These are phyloP conservation scores for Pelusios castaneus DNA, from an alignment of 2,113 vertebrate genomes.

Conservation along the genomic window DNA sequence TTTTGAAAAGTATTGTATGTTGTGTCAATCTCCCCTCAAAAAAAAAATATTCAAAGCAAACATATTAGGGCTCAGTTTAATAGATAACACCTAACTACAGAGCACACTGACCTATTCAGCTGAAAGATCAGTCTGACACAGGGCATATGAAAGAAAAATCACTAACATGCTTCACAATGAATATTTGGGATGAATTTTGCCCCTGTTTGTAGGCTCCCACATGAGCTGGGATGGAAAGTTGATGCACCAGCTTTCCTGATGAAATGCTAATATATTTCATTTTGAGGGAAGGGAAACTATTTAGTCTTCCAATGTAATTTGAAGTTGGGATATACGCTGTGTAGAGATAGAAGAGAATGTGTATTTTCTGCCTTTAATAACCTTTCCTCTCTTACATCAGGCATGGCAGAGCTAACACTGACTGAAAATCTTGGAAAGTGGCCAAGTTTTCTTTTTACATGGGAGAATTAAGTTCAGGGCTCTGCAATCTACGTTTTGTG, in stretches of 20 bases:
- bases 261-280: neutral
- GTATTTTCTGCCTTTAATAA: neutral
- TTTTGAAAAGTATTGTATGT: neutral
- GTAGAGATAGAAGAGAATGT: neutral
- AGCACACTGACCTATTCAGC: constrained; percentile 41
- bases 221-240: neutral
- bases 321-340: neutral
- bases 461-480: neutral
- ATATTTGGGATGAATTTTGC: neutral
- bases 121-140: constrained; percentile 54
- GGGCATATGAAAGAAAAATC: constrained; percentile 10
- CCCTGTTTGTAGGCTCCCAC: neutral
- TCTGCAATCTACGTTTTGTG: neutral
- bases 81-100: constrained; percentile 47
- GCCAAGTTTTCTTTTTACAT: neutral
- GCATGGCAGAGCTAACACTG: neutral
- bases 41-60: constrained; percentile 48
- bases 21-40: constrained; percentile 20
- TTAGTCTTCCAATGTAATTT: neutral
- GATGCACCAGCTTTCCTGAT: neutral
- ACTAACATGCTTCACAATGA: neutral
- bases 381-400: neutral
- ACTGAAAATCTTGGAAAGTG: neutral
- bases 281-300: neutral
- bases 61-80: constrained; percentile 38